Base-by-base conservation (phyloP, 2,797 vertebrate species). In the Microctenopoma lineatum region DNA sequence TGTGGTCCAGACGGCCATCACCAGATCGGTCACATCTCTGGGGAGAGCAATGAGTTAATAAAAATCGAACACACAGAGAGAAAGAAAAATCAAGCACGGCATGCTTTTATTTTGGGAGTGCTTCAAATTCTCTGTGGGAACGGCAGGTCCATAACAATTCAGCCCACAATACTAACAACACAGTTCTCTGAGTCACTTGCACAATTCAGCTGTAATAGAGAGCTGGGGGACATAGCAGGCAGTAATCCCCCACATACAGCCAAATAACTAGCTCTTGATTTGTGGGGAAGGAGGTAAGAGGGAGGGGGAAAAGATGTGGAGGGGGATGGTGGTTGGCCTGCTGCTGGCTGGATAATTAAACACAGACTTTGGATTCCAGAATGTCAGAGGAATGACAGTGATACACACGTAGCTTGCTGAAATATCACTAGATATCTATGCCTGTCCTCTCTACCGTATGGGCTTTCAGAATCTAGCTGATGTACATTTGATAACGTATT, bases 21-120 rank as follows among this genome's bases (percentile, higher is more conserved):
- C 93, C 92, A 0, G 98, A 98, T 26, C 68, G 90, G 90, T 99
- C 97, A 14, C 96, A 97, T 66, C 96, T 95, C 98, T 99, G 87
- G 25, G 8, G 36, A 45, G 1, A 34, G 15, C 54, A 13, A 14
- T 1, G 38, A 11, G 54, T 66, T 59, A 25, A 61, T 57, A 67
- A 38, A 64, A 2, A 15, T 1, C 0, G 1, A 54, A 57, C 52
- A 47, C 45, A 64, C 3, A 25, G 3, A 26, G 26, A 77, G 42
- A 51, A 32, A 74, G 13, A 50, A 15, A 53, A 6, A 36, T 63
- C 26, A 66, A 73, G 59, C 36, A 25, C 16, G 29, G 39, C 1
- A 7, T 1, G 38, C 25, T 76, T 73, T 79, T 53, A 51, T 83
- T 84, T 58, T 48, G 76, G 67, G 71, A 74, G 59, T 56, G 74